A percentile compares a stretch with the other conserved stretches of the same genome.
These are phyloP conservation scores for Phenacoccus solenopsis DNA, from an alignment of 1,140 invertebrate species.

Conservation along the genomic window DNA sequence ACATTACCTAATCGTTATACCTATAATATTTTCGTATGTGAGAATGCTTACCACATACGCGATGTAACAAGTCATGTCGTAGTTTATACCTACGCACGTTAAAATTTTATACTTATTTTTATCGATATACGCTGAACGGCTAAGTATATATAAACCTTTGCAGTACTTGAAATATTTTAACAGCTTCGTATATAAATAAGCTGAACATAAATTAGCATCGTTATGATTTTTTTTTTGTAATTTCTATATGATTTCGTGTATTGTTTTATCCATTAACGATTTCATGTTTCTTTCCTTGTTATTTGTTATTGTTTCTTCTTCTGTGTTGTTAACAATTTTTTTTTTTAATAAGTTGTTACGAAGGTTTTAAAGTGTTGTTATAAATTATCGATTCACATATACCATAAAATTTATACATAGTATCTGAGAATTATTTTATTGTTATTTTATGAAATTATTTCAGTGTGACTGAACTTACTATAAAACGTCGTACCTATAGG, in stretches of 20 bases:
- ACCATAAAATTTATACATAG: background rate
- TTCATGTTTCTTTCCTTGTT: conserved; percentile 12
- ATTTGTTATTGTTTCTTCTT: conserved; percentile 17
- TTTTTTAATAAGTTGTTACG: conserved; percentile 1
- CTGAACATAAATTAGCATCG: background rate
- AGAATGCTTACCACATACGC: background rate
- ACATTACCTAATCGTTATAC: background rate
- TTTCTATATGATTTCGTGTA: background rate
- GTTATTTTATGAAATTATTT: background rate
- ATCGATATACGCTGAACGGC: background rate
- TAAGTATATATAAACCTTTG: background rate
- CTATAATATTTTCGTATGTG: background rate
- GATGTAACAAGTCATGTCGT: background rate
- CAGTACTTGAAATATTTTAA: background rate
- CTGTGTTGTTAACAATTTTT: background rate
- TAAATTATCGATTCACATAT: background rate
- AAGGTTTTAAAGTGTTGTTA: background rate
- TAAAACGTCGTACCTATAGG: background rate
- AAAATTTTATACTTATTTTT: background rate
- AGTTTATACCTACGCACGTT: background rate
- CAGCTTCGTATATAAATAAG: background rate
- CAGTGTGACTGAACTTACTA: background rate
- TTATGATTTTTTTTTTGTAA: background rate
- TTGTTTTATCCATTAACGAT: background rate
- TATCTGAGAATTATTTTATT: background rate